Conservation (phyloP, 2,113 vertebrate species). For the Syngnathus floridae region DNA sequence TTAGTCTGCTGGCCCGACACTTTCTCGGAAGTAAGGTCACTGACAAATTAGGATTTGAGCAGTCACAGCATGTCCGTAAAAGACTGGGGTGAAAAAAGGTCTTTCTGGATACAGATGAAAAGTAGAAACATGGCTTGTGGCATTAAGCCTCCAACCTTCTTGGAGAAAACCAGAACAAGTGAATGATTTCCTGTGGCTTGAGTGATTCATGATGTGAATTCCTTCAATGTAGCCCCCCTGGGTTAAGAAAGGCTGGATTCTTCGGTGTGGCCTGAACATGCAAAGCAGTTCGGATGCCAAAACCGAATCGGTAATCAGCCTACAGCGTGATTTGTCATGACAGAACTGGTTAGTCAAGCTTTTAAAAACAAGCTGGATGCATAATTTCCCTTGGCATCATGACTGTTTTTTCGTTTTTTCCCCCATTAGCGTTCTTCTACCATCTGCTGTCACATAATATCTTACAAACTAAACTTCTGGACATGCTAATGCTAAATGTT, state of each 20-base stretch:
- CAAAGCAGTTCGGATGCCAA: conserved; percentile 27
- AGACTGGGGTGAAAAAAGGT: conserved; percentile 14
- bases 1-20: not conserved
- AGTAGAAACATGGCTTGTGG: conserved; percentile 36
- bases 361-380: conserved; percentile 42
- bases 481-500: not conserved
- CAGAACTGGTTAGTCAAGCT: conserved; percentile 56
- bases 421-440: conserved; percentile 12
- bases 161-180: conserved; percentile 39
- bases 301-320: conserved; percentile 31
- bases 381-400: conserved; percentile 40
- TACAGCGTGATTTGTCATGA: conserved; percentile 44
- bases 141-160: conserved; percentile 33
- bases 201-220: conserved; percentile 47
- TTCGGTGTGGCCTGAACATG: conserved; percentile 43
- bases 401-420: conserved; percentile 16
- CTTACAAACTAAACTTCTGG: not conserved
- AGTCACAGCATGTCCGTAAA: conserved; percentile 23
- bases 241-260: conserved; percentile 40
- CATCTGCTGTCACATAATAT: conserved; percentile 13
- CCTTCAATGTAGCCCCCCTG: conserved; percentile 34
- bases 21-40: conserved; percentile 44
- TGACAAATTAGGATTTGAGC: conserved; percentile 14
- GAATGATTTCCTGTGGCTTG: conserved; percentile 41
- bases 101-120: conserved; percentile 33